These are phyloP conservation scores for Drosophila navojoa DNA, from an alignment of 1,140 invertebrate genomes.

Conservation along the genomic window DNA sequence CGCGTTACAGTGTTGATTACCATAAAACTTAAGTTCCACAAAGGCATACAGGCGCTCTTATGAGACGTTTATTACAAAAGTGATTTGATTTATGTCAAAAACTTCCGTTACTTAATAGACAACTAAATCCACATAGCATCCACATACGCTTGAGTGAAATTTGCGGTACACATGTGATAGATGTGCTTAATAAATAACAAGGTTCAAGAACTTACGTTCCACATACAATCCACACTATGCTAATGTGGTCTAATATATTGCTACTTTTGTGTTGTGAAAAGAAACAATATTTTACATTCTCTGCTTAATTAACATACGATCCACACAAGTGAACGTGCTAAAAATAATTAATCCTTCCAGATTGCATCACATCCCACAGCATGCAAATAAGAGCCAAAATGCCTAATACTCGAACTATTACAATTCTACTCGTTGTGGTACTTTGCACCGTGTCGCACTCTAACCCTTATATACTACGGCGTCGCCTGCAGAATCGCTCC, in stretches of 20 bases:
- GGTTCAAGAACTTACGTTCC: not conserved
- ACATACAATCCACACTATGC: too few relatives aligned
- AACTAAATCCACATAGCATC: too few relatives aligned
- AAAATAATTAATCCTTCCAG: not conserved
- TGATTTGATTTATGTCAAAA: too few relatives aligned
- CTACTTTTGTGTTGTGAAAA: too few relatives aligned
- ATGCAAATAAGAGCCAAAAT: constrained; percentile 7
- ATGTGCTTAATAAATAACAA: not conserved
- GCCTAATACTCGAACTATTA: not conserved
- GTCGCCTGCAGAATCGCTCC: constrained; percentile 52
- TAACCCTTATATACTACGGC: constrained; percentile 9
- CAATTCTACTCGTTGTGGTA: constrained; percentile 7
- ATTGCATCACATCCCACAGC: not conserved
- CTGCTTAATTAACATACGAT: not conserved
- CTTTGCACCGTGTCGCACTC: not conserved
- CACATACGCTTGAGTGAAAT: too few relatives aligned
- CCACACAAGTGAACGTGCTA: not conserved
- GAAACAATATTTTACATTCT: too few relatives aligned
- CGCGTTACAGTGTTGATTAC: not conserved
- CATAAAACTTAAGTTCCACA: not conserved
- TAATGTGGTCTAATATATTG: too few relatives aligned
- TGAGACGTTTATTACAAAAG: too few relatives aligned
- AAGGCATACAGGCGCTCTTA: too few relatives aligned
- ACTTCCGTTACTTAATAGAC: too few relatives aligned
- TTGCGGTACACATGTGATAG: too few relatives aligned